These are phyloP conservation scores for Pluvialis apricaria DNA, from an alignment of 2,113 vertebrate species.

Conservation along the genomic window DNA sequence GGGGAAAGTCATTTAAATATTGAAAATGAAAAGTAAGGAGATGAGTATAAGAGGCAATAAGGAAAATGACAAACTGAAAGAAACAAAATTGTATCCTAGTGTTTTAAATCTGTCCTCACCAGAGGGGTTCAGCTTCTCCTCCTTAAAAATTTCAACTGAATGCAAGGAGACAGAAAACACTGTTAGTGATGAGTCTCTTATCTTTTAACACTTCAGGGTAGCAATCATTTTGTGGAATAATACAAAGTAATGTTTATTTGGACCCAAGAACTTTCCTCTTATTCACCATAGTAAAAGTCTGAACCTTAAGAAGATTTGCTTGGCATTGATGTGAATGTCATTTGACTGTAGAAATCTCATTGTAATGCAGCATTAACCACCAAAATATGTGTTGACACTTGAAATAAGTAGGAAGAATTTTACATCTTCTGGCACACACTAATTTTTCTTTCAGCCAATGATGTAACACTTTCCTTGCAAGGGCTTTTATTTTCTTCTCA, in stretches of 20 bases:
- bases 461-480: not conserved
- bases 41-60: not conserved
- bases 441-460: slow-evolving; percentile 33
- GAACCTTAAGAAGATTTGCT: not conserved
- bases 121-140: not conserved
- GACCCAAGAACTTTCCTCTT: slow-evolving; percentile 3
- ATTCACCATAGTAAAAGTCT: not conserved
- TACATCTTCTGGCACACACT: not conserved
- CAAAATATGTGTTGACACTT: not conserved
- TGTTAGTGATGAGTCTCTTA: not conserved
- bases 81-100: not conserved
- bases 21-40: not conserved
- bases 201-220: not conserved
- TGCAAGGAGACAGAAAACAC: not conserved
- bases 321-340: not conserved
- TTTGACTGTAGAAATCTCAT: not conserved
- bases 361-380: not conserved
- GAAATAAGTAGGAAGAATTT: not conserved
- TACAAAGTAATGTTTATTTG: not conserved
- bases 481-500: slow-evolving; percentile 13
- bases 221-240: not conserved
- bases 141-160: not conserved
- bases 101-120: not conserved
- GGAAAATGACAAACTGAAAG: not conserved
- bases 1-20: not conserved